Evolutionary conservation across 2,888 invertebrate species (phyloP), one percentile per base, ranked within the genome.

Genomic region (Lochmaea capreae): DNA sequence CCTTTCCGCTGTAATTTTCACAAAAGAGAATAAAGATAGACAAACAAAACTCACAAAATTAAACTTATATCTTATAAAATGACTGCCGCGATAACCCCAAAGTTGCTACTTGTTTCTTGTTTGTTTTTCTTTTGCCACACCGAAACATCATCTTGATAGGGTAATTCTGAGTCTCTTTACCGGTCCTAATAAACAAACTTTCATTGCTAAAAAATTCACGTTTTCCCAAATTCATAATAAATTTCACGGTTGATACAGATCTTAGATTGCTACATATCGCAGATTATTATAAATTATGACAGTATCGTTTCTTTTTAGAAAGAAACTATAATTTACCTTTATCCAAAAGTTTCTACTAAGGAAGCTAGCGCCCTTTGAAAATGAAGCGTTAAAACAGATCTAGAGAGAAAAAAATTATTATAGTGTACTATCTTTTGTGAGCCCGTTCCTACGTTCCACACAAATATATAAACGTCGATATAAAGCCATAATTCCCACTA

Each of bases 1-100:
- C 74, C 70, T 67, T 39, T 52, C 54, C 54, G 33, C 62, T 33
- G 18, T 69, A 54, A 69, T 71, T 71, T 65, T 46, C 63, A 61
- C 61, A 61, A 65, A 59, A 26, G 71, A 71, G 66, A 66, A 65
- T 49, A 71, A 49, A 54, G 33, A 26, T 43, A 70, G 52, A 62
- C 42, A 58, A 59, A 52, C 62, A 63, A 52, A 67, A 73, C 68
- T 54, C 33, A 52, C 69, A 59, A 69, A 61, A 67, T 72, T 54
- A 59, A 66, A 54, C 61, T 72, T 67, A 52, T 49, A 67, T 72
- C 52, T 61, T 39, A 72, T 67, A 54, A 72, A 71, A 62, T 69
- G 68, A 54, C 61, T 63, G 18, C 62, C 42, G 62, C 62, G 62
- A 63, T 63, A 63, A 63, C 62, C 62, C 12, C 43, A 43, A 39